phyloP scores from a whole-genome alignment of 2,113 vertebrate species.

The Condylura cristata region DNA sequence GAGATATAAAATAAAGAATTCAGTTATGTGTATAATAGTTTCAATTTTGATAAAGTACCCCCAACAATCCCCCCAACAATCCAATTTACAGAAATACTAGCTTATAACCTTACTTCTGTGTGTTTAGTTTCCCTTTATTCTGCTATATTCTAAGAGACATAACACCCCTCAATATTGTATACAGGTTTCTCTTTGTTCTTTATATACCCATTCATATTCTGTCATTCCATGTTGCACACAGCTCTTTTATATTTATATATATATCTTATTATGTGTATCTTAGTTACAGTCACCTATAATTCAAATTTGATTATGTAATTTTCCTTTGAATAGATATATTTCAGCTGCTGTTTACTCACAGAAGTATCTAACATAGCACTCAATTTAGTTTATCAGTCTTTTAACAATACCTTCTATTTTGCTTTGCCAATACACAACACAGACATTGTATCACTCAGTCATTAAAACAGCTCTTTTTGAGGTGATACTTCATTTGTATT shows the following conservation, averaged over 20 bases:
- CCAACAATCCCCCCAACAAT: background rate
- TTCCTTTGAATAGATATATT: background rate
- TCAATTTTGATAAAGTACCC: background rate
- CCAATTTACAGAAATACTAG: background rate
- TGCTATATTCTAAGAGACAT: background rate
- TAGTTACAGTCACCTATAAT: background rate
- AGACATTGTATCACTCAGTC: too few species aligned
- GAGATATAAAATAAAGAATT: background rate
- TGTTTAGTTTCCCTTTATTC: background rate
- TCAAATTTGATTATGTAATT: background rate
- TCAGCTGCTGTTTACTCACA: background rate
- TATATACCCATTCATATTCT: background rate
- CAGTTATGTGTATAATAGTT: background rate
- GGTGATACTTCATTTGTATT: background rate
- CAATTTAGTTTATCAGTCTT: background rate
- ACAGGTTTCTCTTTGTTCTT: background rate
- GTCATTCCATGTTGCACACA: background rate
- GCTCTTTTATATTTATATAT: background rate
- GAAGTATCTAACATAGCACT: background rate
- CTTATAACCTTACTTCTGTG: background rate
- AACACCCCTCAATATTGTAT: background rate
- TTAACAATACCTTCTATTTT: background rate
- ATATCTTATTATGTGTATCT: background rate
- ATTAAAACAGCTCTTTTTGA: background rate
- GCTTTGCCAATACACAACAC: background rate